phyloP scores from a whole-genome alignment of 2,888 invertebrate genomes.

The Caenorhabditis sp. region DNA sequence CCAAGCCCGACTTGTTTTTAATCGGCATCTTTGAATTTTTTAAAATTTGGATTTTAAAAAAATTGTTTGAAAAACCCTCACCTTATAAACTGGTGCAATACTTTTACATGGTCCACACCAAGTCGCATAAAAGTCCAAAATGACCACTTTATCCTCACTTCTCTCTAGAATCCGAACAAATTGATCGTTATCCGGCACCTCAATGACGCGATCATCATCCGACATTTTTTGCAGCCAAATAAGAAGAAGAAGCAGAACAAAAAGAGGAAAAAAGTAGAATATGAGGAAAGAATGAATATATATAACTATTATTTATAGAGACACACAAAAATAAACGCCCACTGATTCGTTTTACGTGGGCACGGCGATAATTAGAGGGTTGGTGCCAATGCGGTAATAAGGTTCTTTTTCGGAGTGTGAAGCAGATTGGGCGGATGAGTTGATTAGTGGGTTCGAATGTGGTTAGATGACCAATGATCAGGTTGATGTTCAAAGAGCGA shows the following conservation, averaged over 20 bases:
- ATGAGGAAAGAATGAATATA: neutral
- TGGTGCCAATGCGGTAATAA: neutral
- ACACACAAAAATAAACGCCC: neutral
- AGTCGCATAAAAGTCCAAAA: conserved; percentile 63
- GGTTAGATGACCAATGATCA: neutral
- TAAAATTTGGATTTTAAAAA: too few relatives aligned
- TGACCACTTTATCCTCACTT: conserved; percentile 37
- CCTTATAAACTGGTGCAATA: conserved; percentile 56
- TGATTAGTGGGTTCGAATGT: neutral
- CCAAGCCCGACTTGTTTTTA: too few relatives aligned
- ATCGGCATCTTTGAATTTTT: too few relatives aligned
- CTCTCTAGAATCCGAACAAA: neutral
- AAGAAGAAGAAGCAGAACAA: too few relatives aligned
- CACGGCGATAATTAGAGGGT: neutral
- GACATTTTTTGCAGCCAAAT: neutral
- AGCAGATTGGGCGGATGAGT: neutral
- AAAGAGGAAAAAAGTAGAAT: too few relatives aligned
- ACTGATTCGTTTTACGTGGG: neutral
- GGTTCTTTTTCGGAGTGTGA: neutral
- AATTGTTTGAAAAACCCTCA: too few relatives aligned
- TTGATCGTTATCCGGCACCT: neutral
- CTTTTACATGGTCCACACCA: conserved; percentile 66
- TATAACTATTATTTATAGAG: neutral
- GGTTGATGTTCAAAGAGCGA: neutral
- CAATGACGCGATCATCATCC: neutral